Base-by-base conservation (phyloP, 30 jellyfish, hydroid and myxozoan genomes). In the Hydra vulgaris region DNA sequence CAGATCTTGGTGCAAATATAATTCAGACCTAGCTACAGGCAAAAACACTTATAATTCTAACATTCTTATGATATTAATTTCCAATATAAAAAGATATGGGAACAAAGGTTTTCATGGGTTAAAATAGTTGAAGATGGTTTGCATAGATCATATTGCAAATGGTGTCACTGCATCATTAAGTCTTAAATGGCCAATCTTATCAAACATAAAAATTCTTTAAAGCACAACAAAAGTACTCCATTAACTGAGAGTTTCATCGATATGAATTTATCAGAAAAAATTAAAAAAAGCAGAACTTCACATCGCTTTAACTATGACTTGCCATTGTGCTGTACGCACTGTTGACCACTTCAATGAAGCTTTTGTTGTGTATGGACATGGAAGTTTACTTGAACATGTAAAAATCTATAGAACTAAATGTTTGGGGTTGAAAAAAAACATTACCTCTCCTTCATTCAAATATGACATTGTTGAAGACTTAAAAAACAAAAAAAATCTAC, bases 311-410 rank as follows among this genome's bases (percentile, higher is more conserved):
- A n/a, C n/a, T n/a, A n/a, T n/a, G n/a, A 7, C 93, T 18, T 86
- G 92, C 52, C 95, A 86, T 81, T 55, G 82, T 53, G 88, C 92
- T 0, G 75, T 81, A 17, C 21, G 24, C 26, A 73, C 93, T 15
- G 26, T 86, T 66, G 94, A 81, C 82, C 95, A 86, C 66, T 54
- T 86, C 8, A 85, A 87, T 17, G 92, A 86, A 76, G 22, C 75
- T 7, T 72, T 81, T 7, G 18, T 72, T 27, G 54, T 21, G 72
- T 74, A 74, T 81, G 92, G 88, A 20, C 67, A 74, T 20, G 95
- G 95, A 52, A 80, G 95, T 80, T 40, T 73, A 24, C 76, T 56
- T 17, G 88, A 74, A 21, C 55, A 74, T 17, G 40, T 81, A 19
- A 86, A 86, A 86, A 83, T 81, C 22, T 90, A 86, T 55, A 53